Percentiles rank a stretch among this genome's conserved stretches.
These are phyloP conservation scores for Hyperoplus lanceolatus DNA, from an alignment of 2,797 vertebrate genomes.

Conservation along the genomic window DNA sequence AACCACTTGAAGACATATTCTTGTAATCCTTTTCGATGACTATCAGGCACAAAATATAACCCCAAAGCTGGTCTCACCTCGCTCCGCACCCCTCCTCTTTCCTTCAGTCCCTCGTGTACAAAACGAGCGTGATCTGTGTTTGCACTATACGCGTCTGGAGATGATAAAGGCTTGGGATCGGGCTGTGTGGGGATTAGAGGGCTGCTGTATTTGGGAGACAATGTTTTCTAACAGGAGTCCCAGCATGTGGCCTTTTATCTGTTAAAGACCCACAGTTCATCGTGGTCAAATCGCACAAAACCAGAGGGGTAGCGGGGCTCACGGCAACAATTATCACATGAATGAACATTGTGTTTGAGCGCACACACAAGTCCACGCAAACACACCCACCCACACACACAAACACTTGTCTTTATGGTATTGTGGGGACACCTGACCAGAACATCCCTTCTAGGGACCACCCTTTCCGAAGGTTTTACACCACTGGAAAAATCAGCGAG, in stretches of 20 bases:
- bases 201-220: slow-evolving; percentile 77
- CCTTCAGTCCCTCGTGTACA: slow-evolving; percentile 36
- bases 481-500: too few relatives aligned
- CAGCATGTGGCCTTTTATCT: slow-evolving; percentile 86
- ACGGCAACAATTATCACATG: slow-evolving; percentile 85
- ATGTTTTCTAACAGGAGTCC: slow-evolving; percentile 78
- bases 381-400: slow-evolving; percentile 3
- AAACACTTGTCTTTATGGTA: too few relatives aligned
- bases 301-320: slow-evolving; percentile 78
- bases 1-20: slow-evolving; percentile 46
- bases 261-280: slow-evolving; percentile 81
- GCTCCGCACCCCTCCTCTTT: slow-evolving; percentile 18
- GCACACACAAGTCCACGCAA: slow-evolving; percentile 54
- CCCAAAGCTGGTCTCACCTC: slow-evolving; percentile 1
- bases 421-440: too few relatives aligned
- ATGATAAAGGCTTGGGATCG: slow-evolving; percentile 78
- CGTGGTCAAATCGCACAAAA: slow-evolving; percentile 84
- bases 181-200: slow-evolving; percentile 78
- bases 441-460: too few relatives aligned
- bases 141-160: slow-evolving; percentile 66
- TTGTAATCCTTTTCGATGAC: slow-evolving; percentile 56
- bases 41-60: slow-evolving; percentile 32
- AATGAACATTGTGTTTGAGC: slow-evolving; percentile 78
- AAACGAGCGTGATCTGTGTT: slow-evolving; percentile 63
- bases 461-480: too few relatives aligned